Evolutionary conservation across 2,797 vertebrate genomes (phyloP).

Genomic region (Phylloscopus collybita): DNA sequence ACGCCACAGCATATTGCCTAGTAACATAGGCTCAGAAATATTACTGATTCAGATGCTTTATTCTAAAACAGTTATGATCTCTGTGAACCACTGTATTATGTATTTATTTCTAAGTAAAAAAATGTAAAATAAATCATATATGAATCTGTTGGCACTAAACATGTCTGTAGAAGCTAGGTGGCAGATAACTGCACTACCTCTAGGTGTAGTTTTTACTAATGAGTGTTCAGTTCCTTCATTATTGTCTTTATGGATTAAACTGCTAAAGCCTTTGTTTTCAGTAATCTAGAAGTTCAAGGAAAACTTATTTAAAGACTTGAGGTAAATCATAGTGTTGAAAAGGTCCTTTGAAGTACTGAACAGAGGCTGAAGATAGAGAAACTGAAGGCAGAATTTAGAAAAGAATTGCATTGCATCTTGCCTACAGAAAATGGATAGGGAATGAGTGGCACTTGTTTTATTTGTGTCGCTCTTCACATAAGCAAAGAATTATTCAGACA

Average conservation of each 20-base stretch:
- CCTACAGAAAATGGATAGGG: not conserved
- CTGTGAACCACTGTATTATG: not conserved
- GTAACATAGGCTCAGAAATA: not conserved
- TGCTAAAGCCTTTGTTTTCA: not conserved
- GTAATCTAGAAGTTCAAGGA: not conserved
- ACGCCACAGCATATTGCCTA: not conserved
- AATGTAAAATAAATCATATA: not conserved
- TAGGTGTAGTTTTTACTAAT: not conserved
- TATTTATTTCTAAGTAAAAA: not conserved
- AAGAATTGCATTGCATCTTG: not conserved
- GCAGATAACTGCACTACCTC: not conserved
- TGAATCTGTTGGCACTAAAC: not conserved
- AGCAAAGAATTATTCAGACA: not conserved
- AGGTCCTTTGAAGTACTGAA: not conserved
- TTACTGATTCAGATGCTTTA: not conserved
- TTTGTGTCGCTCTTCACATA: not conserved
- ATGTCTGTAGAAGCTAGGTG: not conserved
- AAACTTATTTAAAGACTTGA: not conserved
- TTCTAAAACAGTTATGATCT: not conserved
- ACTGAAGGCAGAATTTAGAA: not conserved
- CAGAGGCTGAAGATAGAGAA: not conserved
- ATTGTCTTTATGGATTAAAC: not conserved
- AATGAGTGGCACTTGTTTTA: not conserved
- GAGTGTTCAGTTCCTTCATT: not conserved
- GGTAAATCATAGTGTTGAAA: not conserved